These are phyloP conservation scores for Chinchilla lanigera DNA, from an alignment of 2,113 vertebrate genomes.

Conservation along the genomic window DNA sequence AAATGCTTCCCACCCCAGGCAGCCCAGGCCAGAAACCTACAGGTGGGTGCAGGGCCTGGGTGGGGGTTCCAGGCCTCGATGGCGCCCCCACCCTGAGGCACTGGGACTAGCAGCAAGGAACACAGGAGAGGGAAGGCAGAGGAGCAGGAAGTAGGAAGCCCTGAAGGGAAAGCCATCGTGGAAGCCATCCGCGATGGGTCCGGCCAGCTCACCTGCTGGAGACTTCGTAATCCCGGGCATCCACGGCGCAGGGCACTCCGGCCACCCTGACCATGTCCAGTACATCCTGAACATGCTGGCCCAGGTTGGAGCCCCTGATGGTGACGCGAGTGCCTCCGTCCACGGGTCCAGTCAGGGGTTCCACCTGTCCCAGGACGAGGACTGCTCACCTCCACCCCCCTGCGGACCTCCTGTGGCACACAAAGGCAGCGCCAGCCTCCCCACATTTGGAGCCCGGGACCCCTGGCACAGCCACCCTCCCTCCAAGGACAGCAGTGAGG, in stretches of 20 bases:
- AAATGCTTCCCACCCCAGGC: not conserved
- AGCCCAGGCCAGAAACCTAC: not conserved
- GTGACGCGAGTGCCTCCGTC: slow-evolving; percentile 95
- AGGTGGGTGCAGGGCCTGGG: no score
- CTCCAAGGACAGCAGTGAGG: not conserved
- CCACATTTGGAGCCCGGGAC: not conserved
- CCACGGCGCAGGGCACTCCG: slow-evolving; percentile 91
- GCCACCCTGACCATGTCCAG: slow-evolving; percentile 93
- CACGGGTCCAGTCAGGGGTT: slow-evolving; percentile 94
- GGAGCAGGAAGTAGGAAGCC: fast-evolving
- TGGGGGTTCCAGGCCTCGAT: not conserved
- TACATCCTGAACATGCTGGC: slow-evolving; percentile 95
- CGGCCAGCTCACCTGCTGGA: slow-evolving; percentile 92
- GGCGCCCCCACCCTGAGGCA: not conserved
- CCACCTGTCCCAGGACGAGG: slow-evolving; percentile 88
- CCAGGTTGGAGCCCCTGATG: slow-evolving; percentile 97
- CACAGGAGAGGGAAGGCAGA: fast-evolving
- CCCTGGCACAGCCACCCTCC: not conserved
- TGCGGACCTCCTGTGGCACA: not conserved
- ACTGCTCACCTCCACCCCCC: slow-evolving; percentile 59
- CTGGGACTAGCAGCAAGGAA: not conserved
- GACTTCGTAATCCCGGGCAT: slow-evolving; percentile 92
- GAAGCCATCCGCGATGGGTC: not conserved
- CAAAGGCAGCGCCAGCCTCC: not conserved
- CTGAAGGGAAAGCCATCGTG: not conserved